Conservation (phyloP, 2,797 vertebrate genomes). For the Sebastes oblongus region DNA sequence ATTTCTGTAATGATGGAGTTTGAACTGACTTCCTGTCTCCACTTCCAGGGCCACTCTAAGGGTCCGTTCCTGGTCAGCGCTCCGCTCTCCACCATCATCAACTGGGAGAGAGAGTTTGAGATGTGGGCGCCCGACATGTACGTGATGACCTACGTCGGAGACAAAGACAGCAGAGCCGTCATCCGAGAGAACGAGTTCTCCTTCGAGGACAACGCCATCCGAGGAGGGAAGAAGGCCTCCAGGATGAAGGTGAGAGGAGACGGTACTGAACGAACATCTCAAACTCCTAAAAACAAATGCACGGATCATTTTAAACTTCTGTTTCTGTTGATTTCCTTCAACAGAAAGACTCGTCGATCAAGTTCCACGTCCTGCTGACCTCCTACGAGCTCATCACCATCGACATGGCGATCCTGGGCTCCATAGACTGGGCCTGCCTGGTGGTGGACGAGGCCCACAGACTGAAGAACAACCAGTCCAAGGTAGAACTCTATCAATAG, state of each 20-base stretch:
- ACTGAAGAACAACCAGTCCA: conserved; percentile 98
- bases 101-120: conserved; percentile 98
- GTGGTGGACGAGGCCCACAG: conserved; percentile 98
- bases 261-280: too few relatives aligned
- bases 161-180: conserved; percentile 96
- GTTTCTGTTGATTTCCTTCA: not conserved
- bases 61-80: conserved; percentile 97
- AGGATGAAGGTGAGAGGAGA: conserved; percentile 89
- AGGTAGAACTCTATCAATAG: conserved; percentile 78
- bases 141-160: conserved; percentile 95
- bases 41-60: conserved; percentile 92
- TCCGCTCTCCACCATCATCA: conserved; percentile 97
- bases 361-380: conserved; percentile 95
- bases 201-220: conserved; percentile 97
- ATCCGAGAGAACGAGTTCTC: conserved; percentile 98
- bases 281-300: not conserved
- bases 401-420: conserved; percentile 94
- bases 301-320: not conserved
- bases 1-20: not conserved
- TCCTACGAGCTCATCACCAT: conserved; percentile 98
- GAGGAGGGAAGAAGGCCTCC: conserved; percentile 95
- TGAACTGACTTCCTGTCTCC: not conserved
- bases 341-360: conserved; percentile 96
- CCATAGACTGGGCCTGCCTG: conserved; percentile 98
- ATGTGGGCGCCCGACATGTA: conserved; percentile 99